phyloP scores from a whole-genome alignment of 2,888 invertebrate species.

The Exephanes ischioxanthus region DNA sequence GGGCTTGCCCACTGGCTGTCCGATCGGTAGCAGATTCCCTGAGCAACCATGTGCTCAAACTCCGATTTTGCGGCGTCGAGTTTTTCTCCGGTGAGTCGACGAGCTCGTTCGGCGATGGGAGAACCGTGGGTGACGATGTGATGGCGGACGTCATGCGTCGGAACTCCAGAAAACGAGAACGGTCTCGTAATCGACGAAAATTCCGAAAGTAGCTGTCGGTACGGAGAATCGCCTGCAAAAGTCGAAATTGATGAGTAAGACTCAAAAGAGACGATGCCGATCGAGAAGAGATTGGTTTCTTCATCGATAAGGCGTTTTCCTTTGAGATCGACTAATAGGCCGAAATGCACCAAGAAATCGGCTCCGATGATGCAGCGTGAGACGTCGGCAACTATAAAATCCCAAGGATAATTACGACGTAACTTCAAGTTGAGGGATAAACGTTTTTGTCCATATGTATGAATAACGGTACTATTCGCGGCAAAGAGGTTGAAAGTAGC shows the following conservation, averaged over 20 bases:
- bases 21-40: constrained; percentile 74
- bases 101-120: constrained; percentile 60
- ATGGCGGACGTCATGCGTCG: constrained; percentile 28
- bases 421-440: not conserved
- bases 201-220: not conserved
- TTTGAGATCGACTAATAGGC: constrained; percentile 31
- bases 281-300: constrained; percentile 15
- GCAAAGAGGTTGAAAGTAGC: constrained; percentile 10
- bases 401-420: constrained; percentile 21
- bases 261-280: not conserved
- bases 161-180: not conserved
- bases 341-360: constrained; percentile 34
- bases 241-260: not conserved
- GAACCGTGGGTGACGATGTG: constrained; percentile 63
- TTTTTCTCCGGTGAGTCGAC: constrained; percentile 71
- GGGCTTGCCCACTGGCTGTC: constrained; percentile 73
- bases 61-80: constrained; percentile 69
- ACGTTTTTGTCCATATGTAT: constrained; percentile 7
- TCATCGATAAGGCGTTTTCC: constrained; percentile 27
- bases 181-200: not conserved
- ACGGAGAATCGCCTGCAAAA: not conserved
- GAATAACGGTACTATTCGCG: constrained; percentile 16
- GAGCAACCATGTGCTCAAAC: constrained; percentile 70
- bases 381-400: constrained; percentile 30
- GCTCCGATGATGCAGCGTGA: constrained; percentile 41